A percentile compares a stretch with the other conserved stretches of the same genome.
phyloP scores from a whole-genome alignment of 2,797 vertebrate genomes.

The Heliangelus exortis region DNA sequence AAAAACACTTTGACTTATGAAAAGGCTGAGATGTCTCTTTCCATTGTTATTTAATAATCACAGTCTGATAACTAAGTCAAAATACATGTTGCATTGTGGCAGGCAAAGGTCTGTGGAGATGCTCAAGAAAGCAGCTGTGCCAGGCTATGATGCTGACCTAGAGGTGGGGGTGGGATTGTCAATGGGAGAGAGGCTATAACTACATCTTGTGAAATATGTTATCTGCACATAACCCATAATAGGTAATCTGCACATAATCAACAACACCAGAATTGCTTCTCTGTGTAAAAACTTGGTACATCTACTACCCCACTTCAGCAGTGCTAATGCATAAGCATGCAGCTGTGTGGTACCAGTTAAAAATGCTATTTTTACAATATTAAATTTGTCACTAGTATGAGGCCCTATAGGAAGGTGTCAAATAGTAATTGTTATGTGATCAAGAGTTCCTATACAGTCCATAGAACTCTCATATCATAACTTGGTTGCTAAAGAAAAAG shows the following conservation, averaged over 20 bases:
- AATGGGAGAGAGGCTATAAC: neutral
- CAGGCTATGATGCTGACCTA: neutral
- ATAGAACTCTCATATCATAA: neutral
- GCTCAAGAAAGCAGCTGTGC: neutral
- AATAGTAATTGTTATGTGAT: neutral
- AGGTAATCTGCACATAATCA: neutral
- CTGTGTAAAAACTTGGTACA: neutral
- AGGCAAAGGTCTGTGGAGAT: neutral
- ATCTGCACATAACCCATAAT: neutral
- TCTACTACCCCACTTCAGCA: neutral
- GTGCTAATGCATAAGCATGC: neutral
- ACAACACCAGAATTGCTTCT: neutral
- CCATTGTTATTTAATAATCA: neutral
- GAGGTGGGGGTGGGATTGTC: neutral
- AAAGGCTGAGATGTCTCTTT: neutral
- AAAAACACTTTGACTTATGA: neutral
- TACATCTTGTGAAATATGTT: neutral
- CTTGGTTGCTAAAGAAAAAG: neutral
- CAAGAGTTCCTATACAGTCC: neutral
- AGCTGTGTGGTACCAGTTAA: neutral
- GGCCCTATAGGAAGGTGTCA: neutral
- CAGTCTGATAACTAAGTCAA: neutral
- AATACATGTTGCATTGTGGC: neutral
- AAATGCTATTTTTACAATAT: neutral
- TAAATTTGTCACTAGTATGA: neutral